A percentile compares a stretch with the other conserved stretches of the same genome.
phyloP scores from a whole-genome alignment of 2,113 vertebrate species.

The Theristicus caerulescens region DNA sequence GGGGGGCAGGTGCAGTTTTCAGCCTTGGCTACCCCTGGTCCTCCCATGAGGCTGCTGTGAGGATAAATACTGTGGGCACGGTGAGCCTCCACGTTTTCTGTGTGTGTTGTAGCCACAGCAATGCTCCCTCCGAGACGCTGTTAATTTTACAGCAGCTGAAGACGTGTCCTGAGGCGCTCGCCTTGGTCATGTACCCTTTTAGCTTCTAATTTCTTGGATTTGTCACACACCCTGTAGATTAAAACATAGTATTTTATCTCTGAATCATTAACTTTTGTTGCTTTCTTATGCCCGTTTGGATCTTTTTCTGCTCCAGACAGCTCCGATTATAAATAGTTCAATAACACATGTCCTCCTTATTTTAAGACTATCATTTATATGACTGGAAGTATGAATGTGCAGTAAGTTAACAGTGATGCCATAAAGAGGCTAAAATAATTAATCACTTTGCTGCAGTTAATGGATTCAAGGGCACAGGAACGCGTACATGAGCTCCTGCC shows the following conservation, averaged over 20 bases:
- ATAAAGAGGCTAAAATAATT: conserved; percentile 77
- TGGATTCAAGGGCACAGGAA: conserved; percentile 74
- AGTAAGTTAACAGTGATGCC: conserved; percentile 69
- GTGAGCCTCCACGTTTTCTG: rapidly evolving
- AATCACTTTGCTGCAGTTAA: conserved; percentile 66
- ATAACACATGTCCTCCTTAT: conserved; percentile 71
- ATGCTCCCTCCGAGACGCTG: rapidly evolving
- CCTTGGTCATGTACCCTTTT: not conserved
- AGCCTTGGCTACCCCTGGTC: too few species aligned
- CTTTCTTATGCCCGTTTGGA: conserved; percentile 35
- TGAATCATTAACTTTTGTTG: conserved; percentile 71
- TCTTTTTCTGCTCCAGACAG: conserved; percentile 63
- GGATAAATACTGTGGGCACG: not conserved
- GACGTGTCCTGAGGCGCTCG: not conserved
- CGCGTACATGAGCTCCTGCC: not conserved
- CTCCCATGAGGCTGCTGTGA: too few species aligned
- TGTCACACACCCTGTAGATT: conserved; percentile 49
- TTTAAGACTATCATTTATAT: conserved; percentile 68
- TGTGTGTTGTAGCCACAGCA: not conserved
- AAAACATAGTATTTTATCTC: conserved; percentile 65
- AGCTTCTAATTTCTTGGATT: conserved; percentile 22
- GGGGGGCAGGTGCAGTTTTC: rapidly evolving
- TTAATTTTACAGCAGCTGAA: not conserved
- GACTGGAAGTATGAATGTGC: conserved; percentile 68
- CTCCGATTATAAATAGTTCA: conserved; percentile 74